Evolutionary conservation across 2,797 vertebrate species (phyloP).

Genomic region (Muscicapa comitata): DNA sequence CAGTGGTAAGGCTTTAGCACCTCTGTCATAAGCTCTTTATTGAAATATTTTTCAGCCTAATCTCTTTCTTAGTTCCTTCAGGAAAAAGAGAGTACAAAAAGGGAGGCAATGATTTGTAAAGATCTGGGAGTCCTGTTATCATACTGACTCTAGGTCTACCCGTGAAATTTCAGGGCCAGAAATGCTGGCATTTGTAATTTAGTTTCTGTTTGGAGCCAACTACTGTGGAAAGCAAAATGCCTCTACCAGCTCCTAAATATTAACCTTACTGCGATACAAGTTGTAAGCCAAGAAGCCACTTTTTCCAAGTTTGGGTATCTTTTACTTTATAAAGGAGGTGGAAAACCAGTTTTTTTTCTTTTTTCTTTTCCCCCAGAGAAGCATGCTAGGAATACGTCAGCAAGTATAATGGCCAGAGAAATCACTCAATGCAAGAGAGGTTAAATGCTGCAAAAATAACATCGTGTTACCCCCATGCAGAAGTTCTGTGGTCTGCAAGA

Average conservation of each 20-base stretch:
- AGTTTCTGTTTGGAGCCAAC: neutral
- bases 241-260: neutral
- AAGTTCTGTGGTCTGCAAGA: accelerated
- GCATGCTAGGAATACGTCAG: neutral
- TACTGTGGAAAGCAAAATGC: neutral
- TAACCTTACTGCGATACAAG: neutral
- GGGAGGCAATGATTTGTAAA: neutral
- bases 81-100: neutral
- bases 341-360: accelerated
- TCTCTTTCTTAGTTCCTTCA: neutral
- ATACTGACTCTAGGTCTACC: neutral
- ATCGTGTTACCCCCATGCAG: accelerated
- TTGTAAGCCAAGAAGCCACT: neutral
- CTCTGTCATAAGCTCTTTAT: neutral
- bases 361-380: neutral
- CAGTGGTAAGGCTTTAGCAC: neutral
- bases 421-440: neutral
- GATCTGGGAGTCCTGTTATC: neutral
- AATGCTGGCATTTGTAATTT: neutral
- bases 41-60: neutral
- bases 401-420: neutral
- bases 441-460: neutral
- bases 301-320: neutral
- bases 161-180: neutral
- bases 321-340: neutral